Evolutionary conservation across 2,113 vertebrate genomes (phyloP).

Genomic region (Chloebia gouldiae): DNA sequence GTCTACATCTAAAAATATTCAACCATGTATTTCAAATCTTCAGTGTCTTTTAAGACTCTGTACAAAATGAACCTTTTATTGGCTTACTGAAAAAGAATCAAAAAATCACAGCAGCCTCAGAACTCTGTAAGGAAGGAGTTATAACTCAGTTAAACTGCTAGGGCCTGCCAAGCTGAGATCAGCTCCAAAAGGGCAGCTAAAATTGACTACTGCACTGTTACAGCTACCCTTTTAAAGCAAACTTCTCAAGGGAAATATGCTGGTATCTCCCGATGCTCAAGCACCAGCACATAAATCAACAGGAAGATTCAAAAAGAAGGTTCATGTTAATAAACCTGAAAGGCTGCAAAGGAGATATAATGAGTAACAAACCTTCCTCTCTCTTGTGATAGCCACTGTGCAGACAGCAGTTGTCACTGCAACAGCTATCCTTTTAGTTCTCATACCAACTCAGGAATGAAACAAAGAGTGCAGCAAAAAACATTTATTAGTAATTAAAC

Average conservation of each 20-base stretch:
- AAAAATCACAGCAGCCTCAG: not conserved
- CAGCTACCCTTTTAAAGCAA: not conserved
- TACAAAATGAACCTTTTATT: not conserved
- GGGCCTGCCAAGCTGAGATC: not conserved
- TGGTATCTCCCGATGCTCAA: not conserved
- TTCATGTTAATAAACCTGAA: not conserved
- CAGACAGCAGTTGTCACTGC: not conserved
- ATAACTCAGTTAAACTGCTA: not conserved
- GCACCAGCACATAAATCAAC: not conserved
- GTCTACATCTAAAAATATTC: not conserved
- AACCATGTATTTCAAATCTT: not conserved
- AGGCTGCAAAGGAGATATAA: not conserved
- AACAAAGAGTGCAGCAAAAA: not conserved
- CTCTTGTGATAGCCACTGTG: not conserved
- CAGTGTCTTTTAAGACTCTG: not conserved
- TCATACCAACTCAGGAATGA: not conserved
- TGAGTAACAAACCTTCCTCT: not conserved
- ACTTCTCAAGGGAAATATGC: not conserved
- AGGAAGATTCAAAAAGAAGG: not conserved
- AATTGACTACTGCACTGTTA: not conserved
- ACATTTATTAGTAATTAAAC: conserved; percentile 5
- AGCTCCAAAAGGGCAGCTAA: not conserved
- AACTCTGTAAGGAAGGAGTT: not conserved
- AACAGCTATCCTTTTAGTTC: not conserved
- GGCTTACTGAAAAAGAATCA: not conserved